Conservation (phyloP, 2,888 invertebrate species). For the Bembecia ichneumoniformis region DNA sequence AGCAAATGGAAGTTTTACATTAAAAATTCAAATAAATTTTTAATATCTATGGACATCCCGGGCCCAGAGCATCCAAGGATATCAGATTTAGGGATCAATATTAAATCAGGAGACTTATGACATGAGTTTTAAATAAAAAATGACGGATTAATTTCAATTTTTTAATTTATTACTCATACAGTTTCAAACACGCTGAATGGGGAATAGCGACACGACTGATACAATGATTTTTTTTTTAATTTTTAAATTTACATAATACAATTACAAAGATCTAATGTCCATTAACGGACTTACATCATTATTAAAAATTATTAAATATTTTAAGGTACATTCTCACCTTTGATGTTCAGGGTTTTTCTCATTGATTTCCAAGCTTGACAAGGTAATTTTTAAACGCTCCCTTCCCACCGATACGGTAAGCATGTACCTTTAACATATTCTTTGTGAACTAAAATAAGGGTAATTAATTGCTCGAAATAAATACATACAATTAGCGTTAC, state of each 20-base stretch:
- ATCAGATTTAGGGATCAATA: no score
- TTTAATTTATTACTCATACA: conserved; percentile 53
- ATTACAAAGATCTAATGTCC: conserved; percentile 48
- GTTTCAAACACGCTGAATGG: conserved; percentile 62
- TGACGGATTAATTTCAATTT: conserved; percentile 14
- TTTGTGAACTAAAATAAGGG: neutral
- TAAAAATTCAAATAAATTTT: no score
- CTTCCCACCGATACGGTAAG: neutral
- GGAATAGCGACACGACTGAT: conserved; percentile 53
- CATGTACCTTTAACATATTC: neutral
- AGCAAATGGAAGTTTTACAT: no score
- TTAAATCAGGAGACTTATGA: no score
- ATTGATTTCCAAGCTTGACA: neutral
- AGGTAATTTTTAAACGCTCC: neutral
- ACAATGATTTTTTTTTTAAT: conserved; percentile 39
- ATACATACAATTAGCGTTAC: no score
- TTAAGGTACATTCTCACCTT: neutral
- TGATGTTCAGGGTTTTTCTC: no score
- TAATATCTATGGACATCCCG: no score
- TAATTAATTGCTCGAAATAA: neutral
- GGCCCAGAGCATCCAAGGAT: no score
- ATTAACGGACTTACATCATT: conserved; percentile 39
- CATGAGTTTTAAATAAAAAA: no score
- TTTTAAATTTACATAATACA: conserved; percentile 43
- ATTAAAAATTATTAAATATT: conserved; percentile 62